phyloP scores from a whole-genome alignment of 1,140 invertebrate genomes.

The Gryllus bimaculatus region DNA sequence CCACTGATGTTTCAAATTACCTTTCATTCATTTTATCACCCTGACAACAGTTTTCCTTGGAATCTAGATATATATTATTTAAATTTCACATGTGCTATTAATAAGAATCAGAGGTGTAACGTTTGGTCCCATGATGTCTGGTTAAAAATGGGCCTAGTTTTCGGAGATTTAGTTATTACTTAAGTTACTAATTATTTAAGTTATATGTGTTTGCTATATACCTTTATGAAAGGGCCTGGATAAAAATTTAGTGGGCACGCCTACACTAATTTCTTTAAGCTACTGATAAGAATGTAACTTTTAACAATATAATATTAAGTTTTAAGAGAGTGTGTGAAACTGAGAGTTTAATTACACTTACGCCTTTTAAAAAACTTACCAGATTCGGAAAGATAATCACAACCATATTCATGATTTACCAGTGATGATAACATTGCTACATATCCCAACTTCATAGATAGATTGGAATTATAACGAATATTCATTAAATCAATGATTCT shows the following conservation, averaged over 20 bases:
- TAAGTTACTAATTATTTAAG: too few species aligned
- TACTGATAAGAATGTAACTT: not conserved
- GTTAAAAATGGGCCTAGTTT: too few species aligned
- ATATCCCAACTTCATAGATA: constrained; percentile 17
- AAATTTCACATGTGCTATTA: not conserved
- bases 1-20: not conserved
- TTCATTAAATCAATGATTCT: constrained; percentile 1
- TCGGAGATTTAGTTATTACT: too few species aligned
- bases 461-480: not conserved
- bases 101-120: too few species aligned
- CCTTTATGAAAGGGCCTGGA: not conserved
- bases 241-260: not conserved
- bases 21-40: not conserved
- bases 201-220: not conserved
- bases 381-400: constrained; percentile 10
- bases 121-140: too few species aligned
- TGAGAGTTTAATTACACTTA: too few species aligned
- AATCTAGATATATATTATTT: not conserved
- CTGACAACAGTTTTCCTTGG: not conserved
- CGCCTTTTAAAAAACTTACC: constrained; percentile 7
- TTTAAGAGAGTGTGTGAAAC: not conserved
- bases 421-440: constrained; percentile 16
- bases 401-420: constrained; percentile 17
- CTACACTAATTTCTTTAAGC: too few species aligned
- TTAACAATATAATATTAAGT: not conserved